phyloP scores from a whole-genome alignment of 2,797 vertebrate genomes.

The Labroides dimidiatus region DNA sequence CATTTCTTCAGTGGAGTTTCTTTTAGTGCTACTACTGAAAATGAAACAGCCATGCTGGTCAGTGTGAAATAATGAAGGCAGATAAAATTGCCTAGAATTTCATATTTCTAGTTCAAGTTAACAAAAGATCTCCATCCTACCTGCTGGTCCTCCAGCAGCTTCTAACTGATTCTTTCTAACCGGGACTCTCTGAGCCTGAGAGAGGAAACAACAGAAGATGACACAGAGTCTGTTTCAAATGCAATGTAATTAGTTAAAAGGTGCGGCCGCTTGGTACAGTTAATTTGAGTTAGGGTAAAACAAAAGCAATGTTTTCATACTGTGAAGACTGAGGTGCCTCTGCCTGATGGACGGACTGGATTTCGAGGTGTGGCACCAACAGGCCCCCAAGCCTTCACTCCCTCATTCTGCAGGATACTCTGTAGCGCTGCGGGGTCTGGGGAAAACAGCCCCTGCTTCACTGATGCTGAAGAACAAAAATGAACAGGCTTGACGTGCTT shows the following conservation, averaged over 20 bases:
- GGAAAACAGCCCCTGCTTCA: conserved; percentile 63
- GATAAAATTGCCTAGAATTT: conserved; percentile 8
- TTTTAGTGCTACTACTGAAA: conserved; percentile 29
- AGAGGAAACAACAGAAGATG: conserved; percentile 11
- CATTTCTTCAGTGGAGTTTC: conserved; percentile 63
- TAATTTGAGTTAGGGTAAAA: not conserved
- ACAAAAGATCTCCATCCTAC: conserved; percentile 48
- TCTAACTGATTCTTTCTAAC: conserved; percentile 66
- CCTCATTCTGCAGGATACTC: conserved; percentile 79
- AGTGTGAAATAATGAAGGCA: conserved; percentile 4
- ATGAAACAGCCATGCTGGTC: conserved; percentile 24
- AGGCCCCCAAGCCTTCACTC: conserved; percentile 49
- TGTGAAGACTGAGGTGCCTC: conserved; percentile 76
- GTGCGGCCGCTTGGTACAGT: not conserved
- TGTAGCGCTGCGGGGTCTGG: conserved; percentile 69
- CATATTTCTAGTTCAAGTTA: not conserved
- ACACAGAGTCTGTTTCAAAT: not conserved
- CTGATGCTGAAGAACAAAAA: conserved; percentile 33
- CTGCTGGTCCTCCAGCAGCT: conserved; percentile 27
- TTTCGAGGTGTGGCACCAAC: conserved; percentile 51
- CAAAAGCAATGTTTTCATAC: conserved; percentile 45
- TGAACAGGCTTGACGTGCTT: not conserved
- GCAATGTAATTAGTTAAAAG: not conserved
- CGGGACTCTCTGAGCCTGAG: conserved; percentile 83
- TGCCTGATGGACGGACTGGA: conserved; percentile 67